Evolutionary conservation across 64 coral and sea anemone genomes (phyloP), one percentile per base, ranked within the genome.

Genomic region (Porites lutea): DNA sequence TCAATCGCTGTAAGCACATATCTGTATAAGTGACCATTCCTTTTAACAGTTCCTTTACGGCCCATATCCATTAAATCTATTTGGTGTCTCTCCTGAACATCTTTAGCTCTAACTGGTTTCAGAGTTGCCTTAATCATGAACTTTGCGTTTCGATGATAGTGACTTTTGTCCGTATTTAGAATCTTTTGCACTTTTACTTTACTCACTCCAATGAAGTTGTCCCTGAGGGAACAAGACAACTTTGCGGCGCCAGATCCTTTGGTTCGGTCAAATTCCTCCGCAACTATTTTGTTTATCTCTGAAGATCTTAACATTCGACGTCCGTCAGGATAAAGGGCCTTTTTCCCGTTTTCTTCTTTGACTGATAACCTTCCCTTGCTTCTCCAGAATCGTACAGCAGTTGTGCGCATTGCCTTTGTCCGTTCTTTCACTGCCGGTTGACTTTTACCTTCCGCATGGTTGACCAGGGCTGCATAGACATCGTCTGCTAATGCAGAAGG

Each of bases 31-130:
- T 64, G 50, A 6, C 65, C 78, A 81, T 90, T 79, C 20, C 19
- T 59, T 11, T 85, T 85, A 19, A 92, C 74, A 46, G 74, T 18
- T 47, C 74, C 91, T 69, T 43, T 93, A 2, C 77, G 27, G 3
- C 91, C 75, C 91, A 93, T 92, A 84, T 92, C 81, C 82, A 92
- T 92, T 5, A 92, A 27, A 45, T 92, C 82, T 65, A 92, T 86
- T 19, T 92, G 90, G 16, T 86, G 72, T 69, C 91, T 65, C 59
- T 44, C 50, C 15, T 93, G 91, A 3, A 93, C 91, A 49, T 93
- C 83, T 27, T 65, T 63, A 4, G 91, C 91, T n/a, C 4, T 2
- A 54, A 93, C 61, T 57, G 83, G 74, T 44, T 93, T 93, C 20
- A 80, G 63, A 15, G 37, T 79, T 16, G 83, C 84, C 20, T 81